Base-by-base conservation (phyloP, 2,113 vertebrate species). In the Hemichromis elongatus region DNA sequence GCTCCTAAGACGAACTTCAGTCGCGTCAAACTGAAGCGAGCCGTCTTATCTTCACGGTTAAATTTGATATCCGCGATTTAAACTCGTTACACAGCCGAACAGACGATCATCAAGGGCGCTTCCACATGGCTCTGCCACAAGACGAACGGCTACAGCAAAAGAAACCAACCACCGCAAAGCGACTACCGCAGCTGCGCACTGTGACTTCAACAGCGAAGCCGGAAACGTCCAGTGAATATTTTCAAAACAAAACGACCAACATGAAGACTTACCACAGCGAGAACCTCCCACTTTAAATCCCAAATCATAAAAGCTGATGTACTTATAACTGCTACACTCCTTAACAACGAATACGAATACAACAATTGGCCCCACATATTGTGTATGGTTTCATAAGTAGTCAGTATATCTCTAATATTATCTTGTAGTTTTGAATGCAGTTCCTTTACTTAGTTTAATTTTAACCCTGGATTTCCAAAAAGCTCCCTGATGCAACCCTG, bases 131-230 rank as follows among this genome's bases (percentile, higher is more conserved):
- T 13, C 9, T 14, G 10, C 19, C 42, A 1, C 40, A 21, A 54
- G n/a, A 79, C 79, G 16, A 26, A 68, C 35, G n/a, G 52, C 53
- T 59, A 61, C 77, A 56, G 35, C 9, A 73, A 50, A 68, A 50
- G 56, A 24, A 50, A 11, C 79, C 70, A 45, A 73, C 30, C 6
- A 21, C 28, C 19, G 18, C 40, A 70, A 45, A 70, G 40, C 13
- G 9, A 80, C 40, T 61, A 37, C 14, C 91, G 90, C 82, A 82
- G 5, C 35, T 89, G 91, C 91, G 90, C 86, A 75, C 35, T 30
- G 37, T 5, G 52, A 54, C 21, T 28, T 11, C 42, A 5, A 45
- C 24, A 1, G 42, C 21, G 24, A n/a, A 56, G 13, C 54, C 1
- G 9, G 24, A 30, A 8, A 59, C 11, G 5, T 59, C 37, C 37